phyloP scores from a whole-genome alignment of 2,113 vertebrate genomes.

The Ailurus styani region DNA sequence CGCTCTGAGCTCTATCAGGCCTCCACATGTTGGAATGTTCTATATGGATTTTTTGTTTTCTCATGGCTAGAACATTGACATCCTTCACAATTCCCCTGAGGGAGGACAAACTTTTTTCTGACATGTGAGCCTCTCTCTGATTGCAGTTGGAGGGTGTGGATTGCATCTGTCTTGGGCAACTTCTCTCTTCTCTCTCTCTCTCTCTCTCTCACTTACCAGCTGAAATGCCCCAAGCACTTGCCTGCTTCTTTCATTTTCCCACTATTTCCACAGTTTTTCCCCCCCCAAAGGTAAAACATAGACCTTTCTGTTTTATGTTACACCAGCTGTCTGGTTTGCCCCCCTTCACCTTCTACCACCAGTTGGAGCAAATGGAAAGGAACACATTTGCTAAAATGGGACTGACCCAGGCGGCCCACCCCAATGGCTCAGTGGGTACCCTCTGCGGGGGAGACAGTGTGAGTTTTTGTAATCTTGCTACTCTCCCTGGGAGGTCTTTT shows the following conservation, averaged over 20 bases:
- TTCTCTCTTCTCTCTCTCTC: slow-evolving; percentile 9
- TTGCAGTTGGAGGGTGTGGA: slow-evolving; percentile 76
- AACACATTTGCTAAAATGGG: slow-evolving; percentile 42
- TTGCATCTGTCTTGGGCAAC: slow-evolving; percentile 69
- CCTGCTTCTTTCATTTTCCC: slow-evolving; percentile 64
- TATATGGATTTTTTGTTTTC: slow-evolving; percentile 74
- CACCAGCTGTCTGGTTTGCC: slow-evolving; percentile 47
- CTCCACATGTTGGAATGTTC: slow-evolving; percentile 70
- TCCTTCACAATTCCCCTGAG: slow-evolving; percentile 66
- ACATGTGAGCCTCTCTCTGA: slow-evolving; percentile 69
- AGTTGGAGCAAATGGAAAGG: slow-evolving; percentile 65
- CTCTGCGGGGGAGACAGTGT: slow-evolving; percentile 6
- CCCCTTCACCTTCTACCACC: slow-evolving; percentile 42
- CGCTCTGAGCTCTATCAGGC: slow-evolving; percentile 38
- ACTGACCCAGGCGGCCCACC: neutral
- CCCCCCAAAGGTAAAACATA: slow-evolving; percentile 23
- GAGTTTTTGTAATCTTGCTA: slow-evolving; percentile 33
- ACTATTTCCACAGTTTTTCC: slow-evolving; percentile 75
- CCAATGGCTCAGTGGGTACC: slow-evolving; percentile 21
- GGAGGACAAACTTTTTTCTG: slow-evolving; percentile 71
- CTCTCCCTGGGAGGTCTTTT: slow-evolving; percentile 59
- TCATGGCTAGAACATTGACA: slow-evolving; percentile 74
- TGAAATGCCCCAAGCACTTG: slow-evolving; percentile 78
- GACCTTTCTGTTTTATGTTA: slow-evolving; percentile 57
- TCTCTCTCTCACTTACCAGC: slow-evolving; percentile 61